Evolutionary conservation across 2,888 invertebrate genomes (phyloP), one percentile per base, ranked within the genome.

Genomic region (Bombylius discolor): DNA sequence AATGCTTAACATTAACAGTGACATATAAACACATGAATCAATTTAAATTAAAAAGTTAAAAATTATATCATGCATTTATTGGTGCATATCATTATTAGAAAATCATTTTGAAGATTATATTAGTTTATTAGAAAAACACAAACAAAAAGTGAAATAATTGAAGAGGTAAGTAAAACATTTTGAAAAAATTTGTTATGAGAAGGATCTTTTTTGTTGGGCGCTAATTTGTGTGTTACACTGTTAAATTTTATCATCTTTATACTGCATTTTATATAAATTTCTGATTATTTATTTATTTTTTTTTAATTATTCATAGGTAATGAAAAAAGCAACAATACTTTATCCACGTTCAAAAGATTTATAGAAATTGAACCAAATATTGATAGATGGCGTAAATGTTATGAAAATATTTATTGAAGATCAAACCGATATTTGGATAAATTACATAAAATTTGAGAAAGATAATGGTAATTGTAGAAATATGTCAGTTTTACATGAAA

Each of bases 391-490:
- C 78, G 82, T 52, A 77, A 78, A 66, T 82, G 80, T 61, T 80
- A 81, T 67, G 82, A 85, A 66, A 77, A 80, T 61, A 78, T 86
- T 87, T 70, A 88, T 88, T 0, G 76, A 76, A 62, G 75, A 74
- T 5, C 79, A 81, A 67, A 73, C 80, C 5, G 80, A 82, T 59
- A 75, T 89, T 14, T 91, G 90, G 89, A 76, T 85, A 62, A 80
- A 86, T 63, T 85, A 82, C 65, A 79, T 89, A 53, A 75, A 77
- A 58, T 85, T 88, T 70, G 87, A 88, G 76, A 77, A 79, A 58
- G 77, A 79, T 60, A 71, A 77, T 62, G 83, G 85, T n/a, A n/a
- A 81, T 59, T 72, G 79, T 0, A 77, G 78, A 61, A 75, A 73
- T 57, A 76, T 80, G 42, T 74, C 78, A 0, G 68, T 74, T 4